Base-by-base conservation (phyloP, 2,113 vertebrate genomes). In the Engraulis encrasicolus region DNA sequence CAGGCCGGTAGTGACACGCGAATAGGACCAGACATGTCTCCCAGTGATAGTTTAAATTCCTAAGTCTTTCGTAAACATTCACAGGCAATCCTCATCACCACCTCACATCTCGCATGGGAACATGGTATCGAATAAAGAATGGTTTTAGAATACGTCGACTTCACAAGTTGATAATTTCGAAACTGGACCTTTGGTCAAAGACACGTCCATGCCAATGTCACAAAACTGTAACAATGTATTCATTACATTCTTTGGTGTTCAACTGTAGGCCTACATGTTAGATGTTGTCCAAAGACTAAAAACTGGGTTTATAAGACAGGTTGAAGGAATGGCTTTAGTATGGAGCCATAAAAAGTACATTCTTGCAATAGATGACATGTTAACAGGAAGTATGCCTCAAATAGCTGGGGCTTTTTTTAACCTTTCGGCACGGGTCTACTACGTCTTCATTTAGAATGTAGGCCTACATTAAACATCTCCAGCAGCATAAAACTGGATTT, bases 321-420 rank as follows among this genome's bases (percentile, higher is more conserved):
- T 31, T 11, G 27, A 12, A 66, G 54, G 6, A 23, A 58, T 9
- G 58, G 0, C 23, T 23, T 11, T 66, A 11, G n/a, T 2, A 20
- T 61, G 12, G 6, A 31, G 23, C 23, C 54, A 58, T 31, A 31
- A 31, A 66, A 66, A 66, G 58, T 9, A 66, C 58, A 66, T 66
- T 66, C 58, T 66, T 66, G 58, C 58, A 27, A 66, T 66, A 27
- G 58, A 66, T 66, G 58, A 66, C 58, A 66, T 66, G 58, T 66
- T 66, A 66, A 66, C 58, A 66, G 58, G 58, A 66, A 66, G 58
- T 66, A 66, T 66, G 9, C 58, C 15, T 9, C 58, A 66, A 66
- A 66, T 66, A 66, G 58, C 58, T 27, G 58, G 58, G 14, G 23
- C 58, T 66, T 66, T 66, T 66, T 66, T 66, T 66, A 66, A 66